phyloP scores from a whole-genome alignment of 2,888 invertebrate genomes.

The Cancer borealis region DNA sequence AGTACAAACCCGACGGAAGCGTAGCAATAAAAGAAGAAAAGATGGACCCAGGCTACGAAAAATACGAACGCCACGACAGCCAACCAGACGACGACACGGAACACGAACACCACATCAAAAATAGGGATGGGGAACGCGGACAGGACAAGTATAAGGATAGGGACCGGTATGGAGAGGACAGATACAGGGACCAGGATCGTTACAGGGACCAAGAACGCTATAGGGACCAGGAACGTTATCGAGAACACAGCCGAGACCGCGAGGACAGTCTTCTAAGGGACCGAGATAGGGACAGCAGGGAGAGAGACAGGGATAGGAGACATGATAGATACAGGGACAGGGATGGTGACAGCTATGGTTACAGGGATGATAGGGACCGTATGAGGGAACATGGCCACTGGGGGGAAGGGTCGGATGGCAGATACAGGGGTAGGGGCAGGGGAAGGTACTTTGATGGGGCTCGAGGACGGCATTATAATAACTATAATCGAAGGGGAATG shows the following conservation, averaged over 20 bases:
- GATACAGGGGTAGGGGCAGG: constrained; percentile 53
- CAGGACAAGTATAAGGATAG: constrained; percentile 14
- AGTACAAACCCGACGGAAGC: neutral
- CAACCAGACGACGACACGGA: constrained; percentile 39
- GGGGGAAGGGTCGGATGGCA: constrained; percentile 41
- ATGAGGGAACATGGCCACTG: constrained; percentile 40
- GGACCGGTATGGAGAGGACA: neutral
- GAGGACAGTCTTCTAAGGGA: constrained; percentile 46
- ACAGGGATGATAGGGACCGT: constrained; percentile 56
- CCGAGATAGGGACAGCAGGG: neutral
- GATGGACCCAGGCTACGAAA: constrained; percentile 54
- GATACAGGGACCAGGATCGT: constrained; percentile 43
- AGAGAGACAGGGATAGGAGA: constrained; percentile 55
- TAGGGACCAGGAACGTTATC: constrained; percentile 18
- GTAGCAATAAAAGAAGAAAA: constrained; percentile 53
- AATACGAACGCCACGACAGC: constrained; percentile 50
- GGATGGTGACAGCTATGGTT: constrained; percentile 44
- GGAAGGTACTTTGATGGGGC: constrained; percentile 60
- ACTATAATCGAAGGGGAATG: constrained; percentile 47
- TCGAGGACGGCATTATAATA: constrained; percentile 24
- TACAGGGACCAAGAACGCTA: neutral
- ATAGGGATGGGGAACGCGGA: constrained; percentile 34
- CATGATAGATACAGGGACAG: constrained; percentile 36
- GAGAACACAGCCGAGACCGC: constrained; percentile 42
- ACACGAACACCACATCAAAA: neutral